These are phyloP conservation scores for Gymnothorax reevesii DNA, from an alignment of 2,797 vertebrate genomes.

Conservation along the genomic window DNA sequence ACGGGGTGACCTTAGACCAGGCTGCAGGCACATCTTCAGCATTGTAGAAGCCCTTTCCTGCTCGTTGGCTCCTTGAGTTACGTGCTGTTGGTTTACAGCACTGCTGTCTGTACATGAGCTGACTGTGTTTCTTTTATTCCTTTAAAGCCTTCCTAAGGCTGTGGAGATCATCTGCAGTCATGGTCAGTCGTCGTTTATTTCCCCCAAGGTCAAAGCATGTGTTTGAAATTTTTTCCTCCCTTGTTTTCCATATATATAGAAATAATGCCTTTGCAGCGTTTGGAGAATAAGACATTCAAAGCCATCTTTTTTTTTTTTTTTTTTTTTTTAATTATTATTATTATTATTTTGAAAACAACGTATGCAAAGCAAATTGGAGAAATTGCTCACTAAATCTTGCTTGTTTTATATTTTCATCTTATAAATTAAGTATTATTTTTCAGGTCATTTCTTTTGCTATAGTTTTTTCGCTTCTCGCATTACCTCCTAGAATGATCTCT, in stretches of 20 bases:
- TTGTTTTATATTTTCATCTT: background rate
- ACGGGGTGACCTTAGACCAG: background rate
- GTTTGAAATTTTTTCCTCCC: slow-evolving; percentile 46
- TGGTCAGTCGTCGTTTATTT: slow-evolving; percentile 88
- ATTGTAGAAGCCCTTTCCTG: background rate
- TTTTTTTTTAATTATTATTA: background rate
- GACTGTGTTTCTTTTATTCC: slow-evolving; percentile 64
- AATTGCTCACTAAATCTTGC: background rate
- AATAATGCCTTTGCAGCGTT: background rate
- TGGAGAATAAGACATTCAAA: background rate
- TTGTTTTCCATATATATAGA: background rate
- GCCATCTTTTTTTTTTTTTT: background rate
- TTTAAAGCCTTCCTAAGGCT: slow-evolving; percentile 91
- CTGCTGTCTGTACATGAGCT: slow-evolving; percentile 50
- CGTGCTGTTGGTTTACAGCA: background rate
- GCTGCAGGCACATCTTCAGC: background rate
- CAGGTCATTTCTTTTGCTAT: background rate
- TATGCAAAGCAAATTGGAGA: background rate
- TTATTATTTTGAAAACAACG: background rate
- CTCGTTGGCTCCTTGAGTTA: background rate
- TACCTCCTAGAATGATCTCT: background rate
- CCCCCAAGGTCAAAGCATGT: slow-evolving; percentile 79
- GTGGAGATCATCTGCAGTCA: slow-evolving; percentile 85
- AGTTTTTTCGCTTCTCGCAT: background rate
- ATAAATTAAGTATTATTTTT: background rate